Evolutionary conservation across 30 jellyfish, hydroid and myxozoan genomes (phyloP).

Genomic region (Hydractinia symbiolongicarpus): DNA sequence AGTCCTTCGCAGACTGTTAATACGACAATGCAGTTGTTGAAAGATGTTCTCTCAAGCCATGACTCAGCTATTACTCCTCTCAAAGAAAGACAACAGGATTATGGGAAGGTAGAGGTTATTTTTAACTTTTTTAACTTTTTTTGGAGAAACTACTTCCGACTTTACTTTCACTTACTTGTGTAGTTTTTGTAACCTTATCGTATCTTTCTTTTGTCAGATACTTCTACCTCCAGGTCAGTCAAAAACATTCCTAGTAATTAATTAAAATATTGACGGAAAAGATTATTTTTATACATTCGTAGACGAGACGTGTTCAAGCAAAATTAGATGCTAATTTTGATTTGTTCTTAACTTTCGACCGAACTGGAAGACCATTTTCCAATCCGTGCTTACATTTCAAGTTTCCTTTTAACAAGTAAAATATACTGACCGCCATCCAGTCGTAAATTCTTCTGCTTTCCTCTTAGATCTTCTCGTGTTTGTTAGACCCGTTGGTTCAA

Average conservation of each 20-base stretch:
- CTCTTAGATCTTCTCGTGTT: slow-evolving; percentile 50
- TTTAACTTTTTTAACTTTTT: background rate
- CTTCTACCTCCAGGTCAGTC: too few species aligned
- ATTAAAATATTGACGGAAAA: too few species aligned
- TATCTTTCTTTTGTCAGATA: background rate
- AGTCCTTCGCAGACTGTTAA: slow-evolving; percentile 71
- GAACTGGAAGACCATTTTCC: background rate
- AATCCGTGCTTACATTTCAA: too few species aligned
- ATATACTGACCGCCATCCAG: too few species aligned
- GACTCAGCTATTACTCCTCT: slow-evolving; percentile 82
- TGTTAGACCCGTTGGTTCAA: slow-evolving; percentile 87
- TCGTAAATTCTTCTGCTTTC: background rate
- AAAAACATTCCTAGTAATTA: too few species aligned
- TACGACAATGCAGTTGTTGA: slow-evolving; percentile 60
- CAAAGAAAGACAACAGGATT: slow-evolving; percentile 73
- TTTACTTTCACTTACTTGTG: background rate
- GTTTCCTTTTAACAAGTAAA: too few species aligned
- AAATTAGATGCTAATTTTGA: too few species aligned
- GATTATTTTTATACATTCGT: too few species aligned
- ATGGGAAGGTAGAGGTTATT: slow-evolving; percentile 55
- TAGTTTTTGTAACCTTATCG: background rate
- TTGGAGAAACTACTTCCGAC: background rate
- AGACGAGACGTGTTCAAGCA: too few species aligned
- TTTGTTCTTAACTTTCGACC: background rate
- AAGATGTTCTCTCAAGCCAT: slow-evolving; percentile 82